A percentile compares a stretch with the other conserved stretches of the same genome.
Conservation (phyloP, 2,888 invertebrate genomes). For the Agriopis leucophaearia region DNA sequence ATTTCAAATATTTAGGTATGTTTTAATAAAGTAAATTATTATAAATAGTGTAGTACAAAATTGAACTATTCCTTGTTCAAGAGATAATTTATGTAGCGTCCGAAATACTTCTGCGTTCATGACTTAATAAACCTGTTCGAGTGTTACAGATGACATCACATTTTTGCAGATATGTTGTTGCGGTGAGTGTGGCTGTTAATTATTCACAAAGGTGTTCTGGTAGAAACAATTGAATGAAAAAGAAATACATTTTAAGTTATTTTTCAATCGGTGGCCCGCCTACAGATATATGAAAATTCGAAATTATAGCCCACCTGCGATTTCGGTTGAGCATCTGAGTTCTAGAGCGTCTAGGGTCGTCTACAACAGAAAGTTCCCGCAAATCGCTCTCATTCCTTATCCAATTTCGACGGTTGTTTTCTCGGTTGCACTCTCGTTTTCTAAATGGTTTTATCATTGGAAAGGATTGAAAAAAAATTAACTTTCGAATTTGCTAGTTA, state of each 20-base stretch:
- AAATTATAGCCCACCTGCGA: neutral
- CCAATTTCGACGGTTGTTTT: constrained; percentile 25
- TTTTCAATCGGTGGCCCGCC: neutral
- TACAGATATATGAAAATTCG: neutral
- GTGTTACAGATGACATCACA: too few relatives aligned
- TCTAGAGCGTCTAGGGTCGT: constrained; percentile 6
- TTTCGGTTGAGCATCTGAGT: neutral
- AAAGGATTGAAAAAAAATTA: neutral
- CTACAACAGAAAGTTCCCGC: constrained; percentile 19
- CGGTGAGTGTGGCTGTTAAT: too few relatives aligned
- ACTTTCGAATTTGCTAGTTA: constrained; percentile 12
- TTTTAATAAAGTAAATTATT: too few relatives aligned
- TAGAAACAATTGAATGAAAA: too few relatives aligned
- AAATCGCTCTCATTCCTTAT: constrained; percentile 31
- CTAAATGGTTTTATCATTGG: constrained; percentile 18
- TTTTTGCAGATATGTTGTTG: too few relatives aligned
- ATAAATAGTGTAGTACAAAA: too few relatives aligned
- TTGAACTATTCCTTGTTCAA: too few relatives aligned
- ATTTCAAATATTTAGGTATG: too few relatives aligned
- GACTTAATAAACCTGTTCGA: too few relatives aligned
- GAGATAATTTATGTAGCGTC: too few relatives aligned
- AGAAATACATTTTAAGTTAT: neutral
- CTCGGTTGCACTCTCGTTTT: constrained; percentile 27
- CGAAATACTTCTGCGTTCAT: too few relatives aligned
- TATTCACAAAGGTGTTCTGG: too few relatives aligned